Evolutionary conservation across 2,888 invertebrate species (phyloP), one percentile per base, ranked within the genome.

Genomic region (Epiblema foenella): DNA sequence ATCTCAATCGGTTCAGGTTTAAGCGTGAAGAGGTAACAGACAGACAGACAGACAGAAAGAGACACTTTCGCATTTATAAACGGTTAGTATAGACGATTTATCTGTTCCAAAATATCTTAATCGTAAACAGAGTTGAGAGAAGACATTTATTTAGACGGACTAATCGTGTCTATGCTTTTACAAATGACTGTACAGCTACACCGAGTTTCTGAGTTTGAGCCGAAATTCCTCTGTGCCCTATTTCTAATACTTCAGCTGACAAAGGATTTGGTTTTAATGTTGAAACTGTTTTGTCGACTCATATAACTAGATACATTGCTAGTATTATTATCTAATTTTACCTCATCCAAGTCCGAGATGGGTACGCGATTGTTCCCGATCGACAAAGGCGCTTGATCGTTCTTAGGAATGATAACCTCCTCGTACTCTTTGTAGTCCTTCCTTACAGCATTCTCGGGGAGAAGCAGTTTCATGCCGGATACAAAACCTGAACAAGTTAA

Each of bases 371-470:
- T 91, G 79, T 95, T 95, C 20, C 96, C 96, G 37, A 97, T 91
- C 68, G 94, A 88, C 0, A 95, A 83, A 0, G 95, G 94, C 0
- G 95, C 90, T 0, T 94, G 88, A 60, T 94, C 94, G 65, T 95
- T 95, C 54, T 96, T 95, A 0, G 98, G 98, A 81, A 98, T 97
- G 66, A 95, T 94, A 0, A 99, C 96, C 89, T 98, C 98, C 85
- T 99, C 98, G 83, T 95, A 98, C 74, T 96, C 95, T 73, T 95
- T 95, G 39, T 93, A 95, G 78, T 97, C 96, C 59, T 95, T 95
- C 72, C 97, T 95, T 15, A 94, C 90, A 1, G 97, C 96, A 77
- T 96, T 96, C 73, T 96, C 96, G 0, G 99, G 98, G 7, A 99
- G 87, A 54, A 95, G 89, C 75, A 98, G 94, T 87, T 97, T 97